Percentiles rank a stretch among this genome's conserved stretches.
Evolutionary conservation across 2,797 vertebrate species (phyloP).

Genomic region (Alfaro cultratus): DNA sequence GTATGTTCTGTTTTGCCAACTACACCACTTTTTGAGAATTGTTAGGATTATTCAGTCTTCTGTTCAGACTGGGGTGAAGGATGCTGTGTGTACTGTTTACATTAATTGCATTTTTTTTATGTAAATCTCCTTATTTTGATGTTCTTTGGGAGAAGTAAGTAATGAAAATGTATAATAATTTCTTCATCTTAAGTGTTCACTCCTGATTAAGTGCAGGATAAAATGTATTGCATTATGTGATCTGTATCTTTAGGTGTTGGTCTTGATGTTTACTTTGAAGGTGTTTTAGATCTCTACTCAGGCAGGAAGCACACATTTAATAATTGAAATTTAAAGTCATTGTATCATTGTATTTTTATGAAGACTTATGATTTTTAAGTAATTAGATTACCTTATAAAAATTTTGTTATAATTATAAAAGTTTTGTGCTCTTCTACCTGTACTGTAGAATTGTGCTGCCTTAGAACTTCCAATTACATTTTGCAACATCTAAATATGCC

Average conservation of each 20-base stretch:
- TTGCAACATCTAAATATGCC: neutral
- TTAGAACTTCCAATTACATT: neutral
- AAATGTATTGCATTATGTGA: neutral
- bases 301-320: neutral
- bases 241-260: neutral
- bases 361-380: neutral
- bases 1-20: neutral
- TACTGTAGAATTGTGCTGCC: neutral
- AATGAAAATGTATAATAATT: neutral
- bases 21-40: neutral
- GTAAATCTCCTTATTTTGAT: conserved; percentile 13
- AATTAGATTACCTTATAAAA: neutral
- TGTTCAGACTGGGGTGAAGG: conserved; percentile 26
- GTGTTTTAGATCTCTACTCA: neutral
- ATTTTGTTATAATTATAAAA: neutral
- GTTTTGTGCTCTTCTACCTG: neutral
- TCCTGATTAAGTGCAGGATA: neutral
- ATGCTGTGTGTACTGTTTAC: conserved; percentile 43
- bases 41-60: neutral
- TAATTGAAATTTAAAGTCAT: neutral
- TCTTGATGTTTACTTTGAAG: neutral
- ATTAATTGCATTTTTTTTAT: conserved; percentile 20
- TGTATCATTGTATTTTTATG: neutral
- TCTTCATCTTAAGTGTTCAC: conserved; percentile 2
- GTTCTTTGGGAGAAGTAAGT: conserved; percentile 16